Base-by-base conservation (phyloP, 2,888 invertebrate species). In the Mythimna loreyi region DNA sequence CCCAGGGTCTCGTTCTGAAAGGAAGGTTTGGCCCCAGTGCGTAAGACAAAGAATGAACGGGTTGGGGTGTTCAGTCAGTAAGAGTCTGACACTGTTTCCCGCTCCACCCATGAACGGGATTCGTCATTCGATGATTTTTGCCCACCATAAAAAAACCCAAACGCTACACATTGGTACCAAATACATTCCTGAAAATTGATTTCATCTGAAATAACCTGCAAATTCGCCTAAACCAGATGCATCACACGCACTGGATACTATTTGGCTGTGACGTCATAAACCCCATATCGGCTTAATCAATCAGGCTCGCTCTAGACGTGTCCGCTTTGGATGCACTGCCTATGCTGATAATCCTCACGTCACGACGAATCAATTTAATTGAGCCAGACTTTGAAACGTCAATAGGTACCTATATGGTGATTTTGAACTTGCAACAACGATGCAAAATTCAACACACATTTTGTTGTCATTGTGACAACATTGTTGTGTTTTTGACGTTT, bases 251-350 rank as follows among this genome's bases (percentile, higher is more conserved):
- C 3, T 25, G 19, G 43, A 28, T 16, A 23, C 1, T 36, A 7
- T 58, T 28, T 28, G 7, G 16, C 19, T 28, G 45, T 53, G 36
- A 36, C 23, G 11, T 56, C 33, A 56, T 49, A 43, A 21, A 1
- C 28, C 56, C 45, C 19, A 25, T 56, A 56, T 56, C 43, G 43
- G 71, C 56, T 71, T 57, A 50, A 36, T 57, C 23, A 45, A 45
- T 50, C 72, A 16, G 19, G 19, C n/a, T 50, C 6, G 9, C 11
- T 45, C n/a, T 36, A n/a, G 5, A n/a, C 56, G 21, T 21, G n/a
- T 25, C 19, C 5, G 47, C 47, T 70, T 49, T 56, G 49, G 33
- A n/a, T 5, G n/a, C 43, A 19, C 8, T 55, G 55, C 49, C 49
- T 21, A 49, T 28, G 16, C n/a, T 33, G 71, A 62, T 55, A 56